Base-by-base conservation (phyloP, 2,113 vertebrate genomes). In the Ivindomyrus marchei region DNA sequence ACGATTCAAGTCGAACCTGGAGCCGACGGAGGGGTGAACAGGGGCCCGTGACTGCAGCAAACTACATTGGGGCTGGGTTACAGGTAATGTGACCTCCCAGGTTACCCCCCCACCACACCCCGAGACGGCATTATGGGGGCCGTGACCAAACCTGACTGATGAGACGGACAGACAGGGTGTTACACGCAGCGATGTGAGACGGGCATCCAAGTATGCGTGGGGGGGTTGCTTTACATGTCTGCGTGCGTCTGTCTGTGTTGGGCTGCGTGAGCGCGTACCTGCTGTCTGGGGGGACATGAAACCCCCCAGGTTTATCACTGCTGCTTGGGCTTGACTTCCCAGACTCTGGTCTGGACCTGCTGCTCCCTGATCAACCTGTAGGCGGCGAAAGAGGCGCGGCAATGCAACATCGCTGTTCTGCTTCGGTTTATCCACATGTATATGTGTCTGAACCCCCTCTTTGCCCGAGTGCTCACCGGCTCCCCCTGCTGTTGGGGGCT, bases 201-300 rank as follows among this genome's bases (percentile, higher is more conserved):
- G 66, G 66, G n/a, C 66, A 74, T 31, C 66, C 66, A 31, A 8
- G 56, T 8, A 27, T 31, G 27, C 9, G 31, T 42, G 74, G 74
- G 74, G 13, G 27, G 74, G 6, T 80, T 6, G 15, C 74, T 42
- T 80, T 66, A 39, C 42, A 66, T 19, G 46, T 87, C 50, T 56
- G 85, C 27, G 7, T 31, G 70, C 84, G 62, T 87, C 6, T 42
- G 31, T 86, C 17, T 84, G 31, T 24, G 58, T 19, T 89, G 49
- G 62, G 86, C 83, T n/a, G 49, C 1, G 87, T 77, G 74, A 39
- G 62, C 7, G 91, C 91, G 15, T 94, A 96, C 96, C 96, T 96
- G 96, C 96, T 93, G 97, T 96, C 94, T 97, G 98, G 77, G 97
- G 95, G 90, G 97, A 97, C 97, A 98, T 97, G 93, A 99, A 99